Evolutionary conservation across 2,797 vertebrate species (phyloP), one percentile per base, ranked within the genome.

Genomic region (Psittacula derbiana): DNA sequence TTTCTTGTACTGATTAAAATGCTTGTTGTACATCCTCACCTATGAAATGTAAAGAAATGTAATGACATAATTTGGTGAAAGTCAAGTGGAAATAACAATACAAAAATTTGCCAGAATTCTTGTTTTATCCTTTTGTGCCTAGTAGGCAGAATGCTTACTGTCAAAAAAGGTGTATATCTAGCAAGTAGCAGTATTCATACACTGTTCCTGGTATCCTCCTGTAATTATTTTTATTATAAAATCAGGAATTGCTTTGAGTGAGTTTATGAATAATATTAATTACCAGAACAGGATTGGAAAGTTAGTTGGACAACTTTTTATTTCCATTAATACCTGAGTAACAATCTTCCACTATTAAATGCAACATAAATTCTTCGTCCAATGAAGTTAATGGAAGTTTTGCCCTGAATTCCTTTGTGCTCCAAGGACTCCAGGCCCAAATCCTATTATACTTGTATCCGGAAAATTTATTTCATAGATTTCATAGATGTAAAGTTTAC

Each of bases 401-500:
- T 75, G 28, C 10, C 6, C 11, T 78, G 69, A 78, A 78, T 57
- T 13, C n/a, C 17, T 80, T 62, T 18, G 50, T 49, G 7, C 61
- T 83, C 20, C 61, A 33, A 55, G 50, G n/a, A 76, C 11, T 80
- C n/a, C 19, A 61, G 61, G 17, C 13, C 69, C 8, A 38, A 61
- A 70, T 65, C n/a, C 4, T 33, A 11, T 71, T 82, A 80, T 65
- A 85, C 60, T 40, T 57, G 46, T 67, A 82, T 86, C 64, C 95
- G 78, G 78, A 86, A 91, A 96, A 84, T 16, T 78, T 92, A 87
- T 95, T 97, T 94, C 43, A 88, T 70, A 80, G 41, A 75, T 95
- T 95, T 94, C 86, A 33, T 74, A 95, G 33, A 93, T 84, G 60
- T 72, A 76, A 79, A 96, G 67, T 87, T 93, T 94, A 80, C 62